Base-by-base conservation (phyloP, 2,113 vertebrate genomes). In the Phyllostomus hastatus region DNA sequence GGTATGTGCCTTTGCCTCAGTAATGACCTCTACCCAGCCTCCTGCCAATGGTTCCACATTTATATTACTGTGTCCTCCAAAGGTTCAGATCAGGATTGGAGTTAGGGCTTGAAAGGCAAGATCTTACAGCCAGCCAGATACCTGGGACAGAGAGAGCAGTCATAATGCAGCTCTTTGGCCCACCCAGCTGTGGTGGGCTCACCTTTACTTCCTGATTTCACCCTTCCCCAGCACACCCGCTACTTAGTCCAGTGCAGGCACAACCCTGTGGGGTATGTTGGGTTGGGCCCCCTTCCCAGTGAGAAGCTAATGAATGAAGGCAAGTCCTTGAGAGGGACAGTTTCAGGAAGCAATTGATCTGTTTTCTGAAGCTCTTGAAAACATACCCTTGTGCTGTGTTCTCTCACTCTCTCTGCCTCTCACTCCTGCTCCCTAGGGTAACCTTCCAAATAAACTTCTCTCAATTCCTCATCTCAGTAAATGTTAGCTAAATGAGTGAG, bases 221-320 rank as follows among this genome's bases (percentile, higher is more conserved):
- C 15, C 5, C 15, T 28, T 50, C 59, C 28, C 28, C 10, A 43
- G 43, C 9, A 76, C 8, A 8, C 7, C 8, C n/a, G n/a, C 48
- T 79, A 14, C 54, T 80, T 15, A 57, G 24, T 38, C 24, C 28
- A 14, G 28, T 43, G 1, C 16, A 80, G 16, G 33, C 10, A 3
- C 10, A 50, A 50, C 33, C 5, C 19, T 59, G 1, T 20, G 10
- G 35, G 2, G 28, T 43, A 72, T 35, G 1, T 46, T 82, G 7
- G 26, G 7, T 0, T 9, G 16, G 46, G 12, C 14, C 46, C 46
- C 5, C 0, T 14, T 5, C 3, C 22, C 61, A 31, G 9, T 28
- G 15, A 59, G 41, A 20, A 41, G 24, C 24, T 66, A 24, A 35
- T 54, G 75, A 19, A 28, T 35, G n/a, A 1, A 3, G 78, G 61